Conservation (phyloP, 2,113 vertebrate genomes). For the Mugil cephalus region DNA sequence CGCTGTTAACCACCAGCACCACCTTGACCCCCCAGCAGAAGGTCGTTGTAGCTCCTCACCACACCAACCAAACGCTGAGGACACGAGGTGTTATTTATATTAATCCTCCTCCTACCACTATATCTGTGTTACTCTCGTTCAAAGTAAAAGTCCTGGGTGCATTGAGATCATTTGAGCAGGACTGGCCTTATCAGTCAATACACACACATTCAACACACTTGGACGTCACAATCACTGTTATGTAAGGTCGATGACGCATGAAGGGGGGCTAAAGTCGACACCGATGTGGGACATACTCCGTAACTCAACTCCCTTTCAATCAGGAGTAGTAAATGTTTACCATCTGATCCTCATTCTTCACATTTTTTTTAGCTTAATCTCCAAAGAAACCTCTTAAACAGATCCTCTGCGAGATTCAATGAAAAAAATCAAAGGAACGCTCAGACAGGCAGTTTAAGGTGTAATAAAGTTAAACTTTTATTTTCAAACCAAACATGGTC, state of each 20-base stretch:
- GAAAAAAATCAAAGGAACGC: background rate
- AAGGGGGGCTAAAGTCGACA: constrained; percentile 42
- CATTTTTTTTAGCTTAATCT: constrained; percentile 13
- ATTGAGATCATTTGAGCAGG: constrained; percentile 25
- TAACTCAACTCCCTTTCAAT: constrained; percentile 11
- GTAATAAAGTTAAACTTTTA: constrained; percentile 89
- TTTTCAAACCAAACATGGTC: constrained; percentile 95
- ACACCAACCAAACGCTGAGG: background rate
- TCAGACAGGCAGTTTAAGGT: constrained; percentile 22
- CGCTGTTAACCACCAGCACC: background rate
- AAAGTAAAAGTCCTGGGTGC: background rate
- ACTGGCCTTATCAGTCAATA: constrained; percentile 26
- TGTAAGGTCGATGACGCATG: constrained; percentile 58
- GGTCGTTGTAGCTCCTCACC: background rate
- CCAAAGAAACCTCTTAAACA: background rate
- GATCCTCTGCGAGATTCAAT: background rate
- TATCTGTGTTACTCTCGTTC: background rate
- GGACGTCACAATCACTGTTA: constrained; percentile 36
- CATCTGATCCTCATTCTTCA: background rate
- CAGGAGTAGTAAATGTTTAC: constrained; percentile 15
- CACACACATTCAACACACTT: constrained; percentile 18
- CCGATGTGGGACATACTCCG: constrained; percentile 32
- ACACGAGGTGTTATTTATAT: background rate
- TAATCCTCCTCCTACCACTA: background rate
- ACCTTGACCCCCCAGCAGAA: constrained; percentile 34